phyloP scores from a whole-genome alignment of 1,140 invertebrate genomes.

The Scaptomyza montana region DNA sequence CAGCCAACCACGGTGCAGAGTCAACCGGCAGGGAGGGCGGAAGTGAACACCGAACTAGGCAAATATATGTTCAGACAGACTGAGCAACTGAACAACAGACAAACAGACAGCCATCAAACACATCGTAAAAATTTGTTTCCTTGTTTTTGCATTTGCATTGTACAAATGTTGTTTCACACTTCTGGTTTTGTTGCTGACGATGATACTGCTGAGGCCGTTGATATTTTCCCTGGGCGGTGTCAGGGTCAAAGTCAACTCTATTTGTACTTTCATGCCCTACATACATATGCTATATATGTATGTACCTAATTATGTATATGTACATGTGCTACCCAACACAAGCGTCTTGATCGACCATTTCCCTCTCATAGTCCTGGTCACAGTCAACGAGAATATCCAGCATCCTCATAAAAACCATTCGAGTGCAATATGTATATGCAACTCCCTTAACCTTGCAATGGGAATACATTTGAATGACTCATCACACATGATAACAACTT shows the following conservation, averaged over 20 bases:
- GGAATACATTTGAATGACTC: too few species aligned
- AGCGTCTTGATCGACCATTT: too few species aligned
- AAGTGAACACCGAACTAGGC: slow-evolving; percentile 58
- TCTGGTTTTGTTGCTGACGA: slow-evolving; percentile 1
- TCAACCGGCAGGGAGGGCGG: slow-evolving; percentile 41
- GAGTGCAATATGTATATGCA: too few species aligned
- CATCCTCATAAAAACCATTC: too few species aligned
- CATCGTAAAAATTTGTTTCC: slow-evolving; percentile 79
- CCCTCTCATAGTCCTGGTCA: too few species aligned
- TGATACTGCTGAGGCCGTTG: slow-evolving; percentile 14
- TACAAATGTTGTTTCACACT: slow-evolving; percentile 56
- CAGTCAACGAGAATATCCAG: too few species aligned
- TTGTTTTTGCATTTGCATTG: slow-evolving; percentile 78
- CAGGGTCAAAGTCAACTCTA: slow-evolving; percentile 79
- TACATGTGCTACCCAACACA: too few species aligned
- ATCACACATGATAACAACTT: too few species aligned
- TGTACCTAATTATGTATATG: too few species aligned
- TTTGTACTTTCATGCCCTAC: slow-evolving; percentile 69
- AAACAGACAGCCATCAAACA: slow-evolving; percentile 73
- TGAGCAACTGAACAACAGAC: slow-evolving; percentile 24
- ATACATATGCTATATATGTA: too few species aligned
- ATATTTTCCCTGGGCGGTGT: slow-evolving; percentile 41
- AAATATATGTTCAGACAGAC: slow-evolving; percentile 25
- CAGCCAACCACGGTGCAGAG: slow-evolving; percentile 35
- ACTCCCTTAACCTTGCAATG: too few species aligned